Evolutionary conservation across 2,797 vertebrate species (phyloP), one percentile per base, ranked within the genome.

Genomic region (Enoplosus armatus): DNA sequence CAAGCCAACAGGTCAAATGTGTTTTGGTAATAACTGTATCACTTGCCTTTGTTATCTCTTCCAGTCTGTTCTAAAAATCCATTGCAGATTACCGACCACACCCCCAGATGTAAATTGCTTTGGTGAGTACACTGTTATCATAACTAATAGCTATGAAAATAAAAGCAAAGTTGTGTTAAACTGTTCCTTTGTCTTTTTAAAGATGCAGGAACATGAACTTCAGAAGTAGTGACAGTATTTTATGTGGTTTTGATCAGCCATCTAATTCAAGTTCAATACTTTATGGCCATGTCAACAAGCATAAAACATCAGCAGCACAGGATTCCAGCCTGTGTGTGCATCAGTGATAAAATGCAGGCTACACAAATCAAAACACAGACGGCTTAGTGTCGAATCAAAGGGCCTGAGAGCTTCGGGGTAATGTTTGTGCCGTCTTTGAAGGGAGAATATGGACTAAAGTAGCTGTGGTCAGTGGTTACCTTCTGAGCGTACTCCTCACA

Each of bases 401-500:
- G 47, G 50, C 35, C 56, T 48, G 31, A 33, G 4, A 47, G 56
- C 59, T 20, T 72, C 18, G n/a, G 41, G 43, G 29, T 43, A 29
- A 12, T 8, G 51, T 55, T 37, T 37, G 61, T 33, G n/a, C 16
- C 54, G 58, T 47, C 14, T 65, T 26, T 68, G 48, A 55, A 39
- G 64, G 18, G 18, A 53, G 54, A 74, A 27, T 24, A 51, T 60
- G 62, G 37, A 68, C 27, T 27, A 2, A 35, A 39, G 20, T 1
- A 65, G 69, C 48, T 35, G 31, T 39, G 64, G 76, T 72, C 53
- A 51, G 55, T 10, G n/a, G 39, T 88, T 88, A 99, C 98, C 96
- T 97, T 96, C 88, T 98, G 96, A 66, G 97, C 98, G 72, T 99
- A 99, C 7, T 98, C 97, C 15, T 99, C 98, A 88, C 97, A 98